Conservation (phyloP, 2,113 vertebrate species). For the Alligator sinensis region DNA sequence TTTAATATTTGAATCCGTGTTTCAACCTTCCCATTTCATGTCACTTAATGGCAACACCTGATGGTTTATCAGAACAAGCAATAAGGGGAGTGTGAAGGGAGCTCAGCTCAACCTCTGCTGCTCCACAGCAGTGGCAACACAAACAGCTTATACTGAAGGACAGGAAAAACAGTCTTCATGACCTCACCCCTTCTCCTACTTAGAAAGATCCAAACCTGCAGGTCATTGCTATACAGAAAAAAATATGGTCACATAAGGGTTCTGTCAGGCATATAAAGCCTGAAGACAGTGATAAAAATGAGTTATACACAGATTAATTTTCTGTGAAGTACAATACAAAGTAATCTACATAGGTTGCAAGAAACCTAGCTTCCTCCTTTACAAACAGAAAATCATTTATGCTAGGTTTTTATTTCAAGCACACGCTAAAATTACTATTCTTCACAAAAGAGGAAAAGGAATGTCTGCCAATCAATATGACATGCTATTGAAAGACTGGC, state of each 20-base stretch:
- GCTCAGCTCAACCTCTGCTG: background rate
- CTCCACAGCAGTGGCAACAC: background rate
- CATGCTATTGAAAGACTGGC: slow-evolving; percentile 79
- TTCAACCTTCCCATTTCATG: background rate
- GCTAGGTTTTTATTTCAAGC: slow-evolving; percentile 90
- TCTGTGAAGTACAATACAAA: slow-evolving; percentile 32
- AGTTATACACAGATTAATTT: background rate
- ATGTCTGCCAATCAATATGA: slow-evolving; percentile 89
- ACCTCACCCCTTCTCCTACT: background rate
- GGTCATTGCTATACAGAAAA: background rate
- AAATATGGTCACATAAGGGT: background rate
- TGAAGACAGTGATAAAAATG: background rate
- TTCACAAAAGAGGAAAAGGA: slow-evolving; percentile 85
- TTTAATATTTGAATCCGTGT: slow-evolving; percentile 1
- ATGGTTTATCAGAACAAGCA: slow-evolving; percentile 16
- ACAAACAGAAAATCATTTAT: slow-evolving; percentile 86
- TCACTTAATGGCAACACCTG: slow-evolving; percentile 32
- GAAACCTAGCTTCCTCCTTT: slow-evolving; percentile 69
- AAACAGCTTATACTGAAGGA: background rate
- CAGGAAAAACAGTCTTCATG: background rate
- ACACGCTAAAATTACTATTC: slow-evolving; percentile 87
- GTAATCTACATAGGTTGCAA: slow-evolving; percentile 61
- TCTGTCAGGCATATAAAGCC: background rate
- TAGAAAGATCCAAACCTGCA: background rate
- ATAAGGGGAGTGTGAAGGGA: background rate